Base-by-base conservation (phyloP, 2,888 invertebrate genomes). In the Lordiphosa fenestrarum region DNA sequence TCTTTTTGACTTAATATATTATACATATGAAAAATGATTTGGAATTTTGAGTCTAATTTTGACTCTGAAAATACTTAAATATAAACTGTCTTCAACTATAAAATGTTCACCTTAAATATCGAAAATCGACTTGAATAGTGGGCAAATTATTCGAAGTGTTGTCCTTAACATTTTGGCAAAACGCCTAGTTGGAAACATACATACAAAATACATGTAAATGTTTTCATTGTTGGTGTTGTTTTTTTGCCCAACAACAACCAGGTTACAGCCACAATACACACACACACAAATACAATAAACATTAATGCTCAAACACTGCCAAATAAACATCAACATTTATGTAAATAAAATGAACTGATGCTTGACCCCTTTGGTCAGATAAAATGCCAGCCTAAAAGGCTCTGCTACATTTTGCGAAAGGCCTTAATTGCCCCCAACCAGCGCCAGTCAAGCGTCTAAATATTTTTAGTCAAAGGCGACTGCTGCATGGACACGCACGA, bases 291-390 rank as follows among this genome's bases (percentile, higher is more conserved):
- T 62, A 73, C 56, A 61, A 72, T 73, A 66, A 78, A 72, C 76
- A 72, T 69, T 76, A 78, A 76, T 69, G 73, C 67, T 77, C 70
- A 64, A 77, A 64, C 68, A 70, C 70, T 73, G 73, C 72, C 76
- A 73, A 78, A 78, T 78, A 77, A 78, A 78, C 78, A 78, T 77
- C 76, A 77, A 78, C 76, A 73, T 78, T 78, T 73, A 76, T 77
- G 80, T 78, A 80, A 77, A 77, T 77, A 70, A 73, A 76, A 78
- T 78, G 73, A 77, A 78, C 80, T 78, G 76, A 77, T 72, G 76
- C 76, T 78, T 77, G 80, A 78, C 76, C 73, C 61, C 66, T 21
- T 59, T 49, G 80, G 73, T 70, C 73, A 73, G 76, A 77, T 78
- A 77, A 73, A 73, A 62, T 39, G 58, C 9, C 25, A 25, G 41